These are phyloP conservation scores for Tridacna gigas DNA, from an alignment of 2,888 invertebrate genomes.

Conservation along the genomic window DNA sequence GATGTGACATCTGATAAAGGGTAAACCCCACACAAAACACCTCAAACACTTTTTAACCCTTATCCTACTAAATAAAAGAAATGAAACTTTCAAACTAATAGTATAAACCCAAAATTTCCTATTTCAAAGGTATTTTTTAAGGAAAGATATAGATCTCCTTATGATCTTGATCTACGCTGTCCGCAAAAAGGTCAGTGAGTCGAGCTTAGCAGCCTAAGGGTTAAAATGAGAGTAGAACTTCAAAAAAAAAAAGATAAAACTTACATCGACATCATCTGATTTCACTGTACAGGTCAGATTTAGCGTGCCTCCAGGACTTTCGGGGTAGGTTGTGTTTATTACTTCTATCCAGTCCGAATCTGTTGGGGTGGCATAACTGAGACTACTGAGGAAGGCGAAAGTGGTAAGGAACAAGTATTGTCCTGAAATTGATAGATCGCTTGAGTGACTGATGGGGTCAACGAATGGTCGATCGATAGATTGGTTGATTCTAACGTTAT, in stretches of 20 bases:
- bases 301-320: neutral
- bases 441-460: neutral
- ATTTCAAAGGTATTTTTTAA: no score
- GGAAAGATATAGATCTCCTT: no score
- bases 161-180: no score
- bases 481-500: neutral
- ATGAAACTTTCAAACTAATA: no score
- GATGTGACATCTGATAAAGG: no score
- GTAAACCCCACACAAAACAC: no score
- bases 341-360: neutral
- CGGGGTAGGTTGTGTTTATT: constrained; percentile 7
- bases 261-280: constrained; percentile 16
- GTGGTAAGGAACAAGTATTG: neutral
- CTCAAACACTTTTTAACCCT: no score
- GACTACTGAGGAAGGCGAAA: neutral
- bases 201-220: no score
- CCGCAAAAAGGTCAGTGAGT: no score
- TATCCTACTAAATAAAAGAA: no score
- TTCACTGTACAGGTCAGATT: neutral
- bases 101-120: no score
- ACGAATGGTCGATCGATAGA: neutral
- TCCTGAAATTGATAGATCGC: neutral
- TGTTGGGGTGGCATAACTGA: neutral
- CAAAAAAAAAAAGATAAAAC: neutral
- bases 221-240: neutral